Conservation (phyloP, 1,140 invertebrate species). For the silkworm (Bombyx mori) region DNA sequence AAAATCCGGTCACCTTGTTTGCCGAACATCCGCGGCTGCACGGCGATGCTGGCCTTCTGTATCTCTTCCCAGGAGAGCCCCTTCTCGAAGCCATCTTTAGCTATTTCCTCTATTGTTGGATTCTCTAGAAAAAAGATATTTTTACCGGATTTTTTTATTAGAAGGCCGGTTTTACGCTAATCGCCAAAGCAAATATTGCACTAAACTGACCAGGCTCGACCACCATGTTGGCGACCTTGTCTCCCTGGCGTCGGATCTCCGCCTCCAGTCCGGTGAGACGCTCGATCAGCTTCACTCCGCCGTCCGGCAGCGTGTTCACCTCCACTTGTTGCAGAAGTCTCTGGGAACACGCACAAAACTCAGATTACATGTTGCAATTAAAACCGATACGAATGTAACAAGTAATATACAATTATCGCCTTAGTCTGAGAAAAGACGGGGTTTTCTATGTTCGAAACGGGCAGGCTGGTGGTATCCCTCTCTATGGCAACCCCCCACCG, state of each 20-base stretch:
- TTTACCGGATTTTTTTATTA: too few species aligned
- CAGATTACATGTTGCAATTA: too few species aligned
- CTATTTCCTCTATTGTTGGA: conserved; percentile 27
- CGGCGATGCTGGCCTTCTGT: conserved; percentile 61
- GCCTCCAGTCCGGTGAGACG: conserved; percentile 47
- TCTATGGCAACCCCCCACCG: too few species aligned
- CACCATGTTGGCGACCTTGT: conserved; percentile 63
- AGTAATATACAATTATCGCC: too few species aligned
- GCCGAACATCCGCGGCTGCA: conserved; percentile 71
- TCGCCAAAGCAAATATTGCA: too few species aligned
- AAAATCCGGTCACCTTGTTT: conserved; percentile 42
- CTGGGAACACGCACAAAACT: conserved; percentile 31
- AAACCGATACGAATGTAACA: too few species aligned
- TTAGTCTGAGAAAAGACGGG: too few species aligned
- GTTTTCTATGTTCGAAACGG: too few species aligned
- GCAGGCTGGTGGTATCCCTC: too few species aligned
- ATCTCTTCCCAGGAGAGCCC: conserved; percentile 66
- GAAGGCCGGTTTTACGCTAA: too few species aligned
- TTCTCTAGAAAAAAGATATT: conserved; percentile 24
- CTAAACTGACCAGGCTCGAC: conserved; percentile 33
- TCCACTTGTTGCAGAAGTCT: conserved; percentile 63
- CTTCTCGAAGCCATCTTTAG: conserved; percentile 31
- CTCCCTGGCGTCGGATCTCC: conserved; percentile 49
- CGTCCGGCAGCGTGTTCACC: conserved; percentile 69
- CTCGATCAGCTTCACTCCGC: conserved; percentile 61